These are phyloP conservation scores for Ornithoptera priamus DNA, from an alignment of 2,888 invertebrate species.

Conservation along the genomic window DNA sequence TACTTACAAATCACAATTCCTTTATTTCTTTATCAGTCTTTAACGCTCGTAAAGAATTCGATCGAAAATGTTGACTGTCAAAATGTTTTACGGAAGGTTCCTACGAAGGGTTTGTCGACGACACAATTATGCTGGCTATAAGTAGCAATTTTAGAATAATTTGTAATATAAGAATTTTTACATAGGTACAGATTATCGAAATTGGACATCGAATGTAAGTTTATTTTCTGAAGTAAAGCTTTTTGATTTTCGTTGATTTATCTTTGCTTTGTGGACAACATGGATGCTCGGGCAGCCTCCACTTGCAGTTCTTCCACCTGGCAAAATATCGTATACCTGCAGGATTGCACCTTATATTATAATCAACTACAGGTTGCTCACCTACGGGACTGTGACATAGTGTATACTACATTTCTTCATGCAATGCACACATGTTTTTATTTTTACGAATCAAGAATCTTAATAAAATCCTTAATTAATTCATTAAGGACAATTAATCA, in stretches of 20 bases:
- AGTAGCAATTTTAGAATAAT: constrained; percentile 76
- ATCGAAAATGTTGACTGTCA: constrained; percentile 59
- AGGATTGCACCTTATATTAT: constrained; percentile 80
- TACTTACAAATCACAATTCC: constrained; percentile 67
- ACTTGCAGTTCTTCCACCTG: constrained; percentile 91
- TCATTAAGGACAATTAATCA: background rate
- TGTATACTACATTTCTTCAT: constrained; percentile 50
- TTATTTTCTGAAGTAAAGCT: constrained; percentile 76
- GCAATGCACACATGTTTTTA: constrained; percentile 47
- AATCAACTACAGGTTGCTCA: constrained; percentile 75
- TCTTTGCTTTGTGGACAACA: constrained; percentile 83
- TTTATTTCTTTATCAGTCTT: constrained; percentile 76
- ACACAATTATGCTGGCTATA: constrained; percentile 65
- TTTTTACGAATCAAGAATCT: background rate
- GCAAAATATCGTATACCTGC: constrained; percentile 90
- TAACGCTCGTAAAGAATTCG: constrained; percentile 73
- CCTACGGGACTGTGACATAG: constrained; percentile 55
- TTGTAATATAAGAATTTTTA: constrained; percentile 67
- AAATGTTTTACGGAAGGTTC: constrained; percentile 68
- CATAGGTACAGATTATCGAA: constrained; percentile 60
- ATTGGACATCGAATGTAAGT: constrained; percentile 67
- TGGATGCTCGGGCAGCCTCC: constrained; percentile 85
- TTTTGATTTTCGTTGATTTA: constrained; percentile 74
- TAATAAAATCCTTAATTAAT: background rate
- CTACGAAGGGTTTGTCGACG: constrained; percentile 52